Evolutionary conservation across 1,140 invertebrate species (phyloP), one percentile per base, ranked within the genome.

Genomic region (Cherax destructor): DNA sequence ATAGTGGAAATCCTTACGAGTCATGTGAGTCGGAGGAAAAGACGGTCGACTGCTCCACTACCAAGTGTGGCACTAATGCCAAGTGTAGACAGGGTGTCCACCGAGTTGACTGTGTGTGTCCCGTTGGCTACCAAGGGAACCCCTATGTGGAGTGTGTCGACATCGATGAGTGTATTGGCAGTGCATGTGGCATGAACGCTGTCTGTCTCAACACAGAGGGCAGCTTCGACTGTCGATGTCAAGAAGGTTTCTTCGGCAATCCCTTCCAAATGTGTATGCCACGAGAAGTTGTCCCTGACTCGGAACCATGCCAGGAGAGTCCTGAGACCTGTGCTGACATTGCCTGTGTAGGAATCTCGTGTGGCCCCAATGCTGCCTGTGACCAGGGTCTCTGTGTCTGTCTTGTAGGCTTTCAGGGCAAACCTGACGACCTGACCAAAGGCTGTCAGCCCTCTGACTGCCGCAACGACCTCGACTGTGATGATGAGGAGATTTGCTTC

Each of bases 141-240:
- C 97, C 97, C 2, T 98, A 97, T 93, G 96, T 98, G 79, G 95
- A 96, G 89, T 98, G 98, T 94, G 50, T 91, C 95, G 96, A 98
- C 94, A 96, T 98, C 80, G 97, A 98, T 94, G 98, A 98, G 95
- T 99, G 98, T 94, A 96, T 95, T 86, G 94, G 94, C 18, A 97
- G 97, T 93, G 97, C 97, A 4, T 98, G 98, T 94, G 98, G 97
- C 30, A 95, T 96, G 91, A 97, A 98, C 94, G 97, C 98, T 2
- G 96, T 97, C 41, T 99, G 98, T 93, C 97, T 98, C 74, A 98
- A 99, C 93, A 97, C 97, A 0, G 95, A 96, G 7, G 98, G 98
- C 77, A 96, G 97, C 93, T 98, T 97, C 93, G 97, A 98, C 94
- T 99, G 98, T 94, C 95, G 97, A 3, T 99, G 98, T 93, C 96